Base-by-base conservation (phyloP, 2,888 invertebrate species). In the Caenorhabditis virilis region DNA sequence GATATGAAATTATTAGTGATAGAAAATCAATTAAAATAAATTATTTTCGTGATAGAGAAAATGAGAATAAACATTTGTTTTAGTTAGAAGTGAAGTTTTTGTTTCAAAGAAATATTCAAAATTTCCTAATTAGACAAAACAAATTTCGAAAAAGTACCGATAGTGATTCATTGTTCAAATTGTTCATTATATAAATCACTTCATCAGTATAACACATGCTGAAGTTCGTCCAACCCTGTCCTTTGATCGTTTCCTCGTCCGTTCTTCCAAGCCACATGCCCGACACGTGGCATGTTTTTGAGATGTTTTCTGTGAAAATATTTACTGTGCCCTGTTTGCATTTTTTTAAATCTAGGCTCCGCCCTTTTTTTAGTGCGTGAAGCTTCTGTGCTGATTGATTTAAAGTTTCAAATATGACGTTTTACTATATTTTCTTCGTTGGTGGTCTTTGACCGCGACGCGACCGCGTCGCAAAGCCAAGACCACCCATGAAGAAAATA, bases 211-310 rank as follows among this genome's bases (percentile, higher is more conserved):
- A 77, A 69, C 83, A 83, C 75, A 76, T 69, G 6, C 74, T 76
- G 66, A 76, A 83, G 67, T 84, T 79, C 46, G 84, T 83, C 81
- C 80, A 83, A n/a, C 83, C 83, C 25, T 68, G 63, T 2, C 69
- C 55, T 4, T 69, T 62, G 2, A 63, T 45, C 49, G 69, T 67
- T 48, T 78, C 78, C 33, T 62, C 66, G 2, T 67, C 71, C 36
- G 65, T 72, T 15, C 69, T 53, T 23, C 74, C 74, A 60, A 74
- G 65, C 83, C 83, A 83, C 22, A 67, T 61, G 38, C 83, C 83
- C 20, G 73, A 71, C 42, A 48, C 45, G 56, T 79, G 80, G 51
- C 83, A 83, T 25, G 45, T 49, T 73, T 83, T 83, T 22, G 73
- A 76, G 51, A 83, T 70, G 63, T 73, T 70, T 49, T 70, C 73